Evolutionary conservation across 2,888 invertebrate genomes (phyloP).

Genomic region (Lithophane leautieri): DNA sequence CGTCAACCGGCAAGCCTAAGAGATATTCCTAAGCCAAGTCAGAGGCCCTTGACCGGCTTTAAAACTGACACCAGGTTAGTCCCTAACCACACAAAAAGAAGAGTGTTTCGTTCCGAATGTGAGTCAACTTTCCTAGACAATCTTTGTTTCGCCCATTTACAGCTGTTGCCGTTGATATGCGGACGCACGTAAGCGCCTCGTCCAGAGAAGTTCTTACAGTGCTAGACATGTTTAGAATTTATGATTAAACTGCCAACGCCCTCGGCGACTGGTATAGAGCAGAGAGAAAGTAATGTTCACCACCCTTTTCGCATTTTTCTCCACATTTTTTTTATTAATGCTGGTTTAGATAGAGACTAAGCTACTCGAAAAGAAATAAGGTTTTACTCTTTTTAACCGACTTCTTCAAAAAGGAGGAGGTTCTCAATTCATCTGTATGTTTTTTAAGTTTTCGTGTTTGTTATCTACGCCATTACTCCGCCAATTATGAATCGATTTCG

Average conservation of each 20-base stretch:
- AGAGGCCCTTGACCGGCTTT: too few relatives aligned
- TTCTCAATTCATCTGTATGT: too few relatives aligned
- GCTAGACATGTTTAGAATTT: constrained; percentile 48
- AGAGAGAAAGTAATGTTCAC: background rate
- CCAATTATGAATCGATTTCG: too few relatives aligned
- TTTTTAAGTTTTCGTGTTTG: too few relatives aligned
- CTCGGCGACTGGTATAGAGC: background rate
- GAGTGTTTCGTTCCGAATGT: background rate
- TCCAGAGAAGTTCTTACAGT: constrained; percentile 37
- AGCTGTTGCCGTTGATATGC: constrained; percentile 35
- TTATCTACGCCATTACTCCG: too few relatives aligned
- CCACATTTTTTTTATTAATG: background rate
- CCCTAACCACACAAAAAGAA: too few relatives aligned
- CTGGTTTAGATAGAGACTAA: background rate
- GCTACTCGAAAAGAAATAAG: background rate
- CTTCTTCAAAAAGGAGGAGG: too few relatives aligned
- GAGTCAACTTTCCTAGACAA: constrained; percentile 17
- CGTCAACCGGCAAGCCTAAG: too few relatives aligned
- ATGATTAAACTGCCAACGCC: constrained; percentile 31
- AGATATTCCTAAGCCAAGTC: too few relatives aligned
- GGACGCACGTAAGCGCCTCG: constrained; percentile 24
- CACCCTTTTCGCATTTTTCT: background rate
- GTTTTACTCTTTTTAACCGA: too few relatives aligned
- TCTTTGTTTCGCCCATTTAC: constrained; percentile 13
- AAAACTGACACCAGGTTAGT: too few relatives aligned